These are phyloP conservation scores for Drosophila vallismaia DNA, from an alignment of 2,888 invertebrate species.

Conservation along the genomic window DNA sequence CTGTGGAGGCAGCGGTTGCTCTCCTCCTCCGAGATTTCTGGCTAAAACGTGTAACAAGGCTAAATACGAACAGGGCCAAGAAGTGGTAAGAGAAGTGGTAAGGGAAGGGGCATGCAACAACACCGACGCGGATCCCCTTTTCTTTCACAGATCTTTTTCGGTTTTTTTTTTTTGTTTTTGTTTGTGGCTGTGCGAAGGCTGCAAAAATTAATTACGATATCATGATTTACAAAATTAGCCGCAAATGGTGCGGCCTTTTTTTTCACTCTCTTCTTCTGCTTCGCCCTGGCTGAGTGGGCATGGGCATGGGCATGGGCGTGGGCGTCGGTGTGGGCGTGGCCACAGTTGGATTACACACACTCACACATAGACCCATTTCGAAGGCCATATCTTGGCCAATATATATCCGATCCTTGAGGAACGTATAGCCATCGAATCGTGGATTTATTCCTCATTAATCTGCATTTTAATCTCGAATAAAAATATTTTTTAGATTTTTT, in stretches of 20 bases:
- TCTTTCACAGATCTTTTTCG: constrained; percentile 5
- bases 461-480: too few relatives aligned
- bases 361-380: not conserved
- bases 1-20: constrained; percentile 44
- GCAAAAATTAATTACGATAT: constrained; percentile 78
- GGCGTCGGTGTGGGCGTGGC: constrained; percentile 35
- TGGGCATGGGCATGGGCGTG: constrained; percentile 32
- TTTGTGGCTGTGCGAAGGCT: constrained; percentile 50
- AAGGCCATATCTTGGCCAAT: constrained; percentile 10
- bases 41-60: constrained; percentile 46
- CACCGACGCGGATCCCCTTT: constrained; percentile 29
- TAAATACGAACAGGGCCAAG: constrained; percentile 25
- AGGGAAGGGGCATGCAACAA: not conserved
- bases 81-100: not conserved
- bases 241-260: constrained; percentile 73
- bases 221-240: constrained; percentile 78
- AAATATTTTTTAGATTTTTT: not conserved
- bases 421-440: too few relatives aligned
- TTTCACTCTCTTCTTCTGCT: constrained; percentile 1
- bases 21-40: constrained; percentile 63
- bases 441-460: too few relatives aligned
- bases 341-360: constrained; percentile 9
- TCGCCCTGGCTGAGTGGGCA: constrained; percentile 16
- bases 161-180: constrained; percentile 21
- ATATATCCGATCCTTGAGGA: too few relatives aligned